phyloP scores from a whole-genome alignment of 53 echinoderm and acorn worm species.

The Pentamera pediparva region DNA sequence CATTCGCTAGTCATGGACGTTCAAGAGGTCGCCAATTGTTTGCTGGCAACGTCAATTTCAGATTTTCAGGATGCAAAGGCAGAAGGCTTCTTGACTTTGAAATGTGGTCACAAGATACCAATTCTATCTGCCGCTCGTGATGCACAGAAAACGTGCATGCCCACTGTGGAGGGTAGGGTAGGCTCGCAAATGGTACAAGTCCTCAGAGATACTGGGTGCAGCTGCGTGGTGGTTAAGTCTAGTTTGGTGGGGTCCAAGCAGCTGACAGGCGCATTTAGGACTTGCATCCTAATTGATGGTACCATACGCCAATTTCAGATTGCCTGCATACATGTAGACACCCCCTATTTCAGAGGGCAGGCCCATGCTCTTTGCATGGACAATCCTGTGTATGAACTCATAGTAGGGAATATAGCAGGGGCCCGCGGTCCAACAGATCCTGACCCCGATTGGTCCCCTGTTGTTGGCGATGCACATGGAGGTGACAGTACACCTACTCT shows the following conservation, averaged over 20 bases:
- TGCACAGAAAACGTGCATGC: not conserved
- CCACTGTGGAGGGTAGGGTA: not conserved
- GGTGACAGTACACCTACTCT: too few relatives aligned
- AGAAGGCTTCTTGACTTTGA: not conserved
- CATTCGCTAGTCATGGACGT: not conserved
- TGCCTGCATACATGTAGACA: slow-evolving; percentile 19
- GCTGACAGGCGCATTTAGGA: not conserved
- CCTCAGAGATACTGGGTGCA: slow-evolving; percentile 40
- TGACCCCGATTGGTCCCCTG: not conserved
- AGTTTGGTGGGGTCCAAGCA: not conserved
- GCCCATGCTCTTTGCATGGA: slow-evolving; percentile 26
- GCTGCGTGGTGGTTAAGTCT: slow-evolving; percentile 21
- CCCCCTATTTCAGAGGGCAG: slow-evolving; percentile 21
- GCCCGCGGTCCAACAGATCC: slow-evolving; percentile 25
- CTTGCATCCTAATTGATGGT: slow-evolving; percentile 28
- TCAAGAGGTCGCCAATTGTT: not conserved
- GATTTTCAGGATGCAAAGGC: not conserved
- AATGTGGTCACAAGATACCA: not conserved
- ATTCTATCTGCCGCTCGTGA: not conserved
- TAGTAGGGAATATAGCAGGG: slow-evolving; percentile 19
- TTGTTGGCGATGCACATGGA: not conserved
- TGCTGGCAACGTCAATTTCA: not conserved
- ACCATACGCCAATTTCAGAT: slow-evolving; percentile 3
- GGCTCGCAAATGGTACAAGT: not conserved
- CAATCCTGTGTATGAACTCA: slow-evolving; percentile 29